phyloP scores from a whole-genome alignment of 2,797 vertebrate genomes.

The Lycodopsis pacificus region DNA sequence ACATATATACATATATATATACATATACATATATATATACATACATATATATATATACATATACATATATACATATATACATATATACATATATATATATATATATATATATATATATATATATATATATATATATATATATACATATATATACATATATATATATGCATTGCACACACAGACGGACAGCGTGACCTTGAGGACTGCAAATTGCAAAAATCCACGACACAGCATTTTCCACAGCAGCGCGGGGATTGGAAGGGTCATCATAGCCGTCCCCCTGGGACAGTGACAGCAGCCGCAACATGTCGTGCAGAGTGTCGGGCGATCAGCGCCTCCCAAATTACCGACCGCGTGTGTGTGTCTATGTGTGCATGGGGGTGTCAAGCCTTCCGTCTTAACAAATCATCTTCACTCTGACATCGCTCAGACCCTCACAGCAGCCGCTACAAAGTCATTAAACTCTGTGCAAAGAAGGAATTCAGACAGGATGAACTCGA shows the following conservation, averaged over 20 bases:
- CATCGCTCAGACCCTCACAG: neutral
- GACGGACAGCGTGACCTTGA: constrained; percentile 31
- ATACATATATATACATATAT: no score
- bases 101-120: no score
- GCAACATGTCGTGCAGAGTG: constrained; percentile 8
- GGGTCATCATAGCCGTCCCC: constrained; percentile 13
- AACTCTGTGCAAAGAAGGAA: constrained; percentile 3
- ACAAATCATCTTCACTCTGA: neutral
- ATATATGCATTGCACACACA: no score
- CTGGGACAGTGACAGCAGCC: constrained; percentile 34
- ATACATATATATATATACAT: no score
- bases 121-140: no score
- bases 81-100: no score
- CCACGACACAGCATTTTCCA: constrained; percentile 36
- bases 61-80: no score
- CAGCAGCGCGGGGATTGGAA: neutral
- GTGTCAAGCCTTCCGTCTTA: constrained; percentile 11
- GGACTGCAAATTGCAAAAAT: constrained; percentile 10
- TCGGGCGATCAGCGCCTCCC: constrained; percentile 52
- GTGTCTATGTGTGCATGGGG: neutral
- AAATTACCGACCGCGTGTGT: constrained; percentile 33
- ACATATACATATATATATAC: no score
- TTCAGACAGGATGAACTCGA: neutral
- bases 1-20: no score
- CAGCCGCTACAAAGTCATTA: constrained; percentile 11